These are phyloP conservation scores for Archaeoteleia sp. DNA, from an alignment of 2,888 invertebrate species.

Conservation along the genomic window DNA sequence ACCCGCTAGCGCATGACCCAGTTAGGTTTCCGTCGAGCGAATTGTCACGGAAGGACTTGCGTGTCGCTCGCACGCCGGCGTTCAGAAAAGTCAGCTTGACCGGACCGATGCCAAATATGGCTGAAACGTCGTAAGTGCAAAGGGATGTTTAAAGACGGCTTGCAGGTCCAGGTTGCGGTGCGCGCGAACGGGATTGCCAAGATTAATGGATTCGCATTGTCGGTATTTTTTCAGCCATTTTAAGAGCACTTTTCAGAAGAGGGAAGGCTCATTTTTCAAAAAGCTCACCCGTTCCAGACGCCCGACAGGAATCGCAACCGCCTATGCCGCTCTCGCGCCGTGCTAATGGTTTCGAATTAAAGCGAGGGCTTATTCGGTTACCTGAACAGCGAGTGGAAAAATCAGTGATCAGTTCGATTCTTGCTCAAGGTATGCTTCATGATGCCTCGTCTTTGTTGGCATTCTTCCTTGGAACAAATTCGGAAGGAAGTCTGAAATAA, in stretches of 20 bases:
- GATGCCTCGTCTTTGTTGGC: conserved; percentile 27
- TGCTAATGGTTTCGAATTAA: conserved; percentile 72
- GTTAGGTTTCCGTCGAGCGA: conserved; percentile 45
- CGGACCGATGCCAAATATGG: conserved; percentile 49
- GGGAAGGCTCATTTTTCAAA: conserved; percentile 73
- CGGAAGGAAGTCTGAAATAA: conserved; percentile 3
- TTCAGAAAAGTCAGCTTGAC: conserved; percentile 40
- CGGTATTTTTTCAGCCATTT: conserved; percentile 74
- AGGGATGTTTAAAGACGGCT: conserved; percentile 66
- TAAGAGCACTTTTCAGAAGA: conserved; percentile 73
- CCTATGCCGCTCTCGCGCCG: conserved; percentile 62
- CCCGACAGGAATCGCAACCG: conserved; percentile 69
- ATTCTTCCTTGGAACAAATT: conserved; percentile 38
- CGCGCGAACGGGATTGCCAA: conserved; percentile 63
- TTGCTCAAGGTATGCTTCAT: conserved; percentile 37
- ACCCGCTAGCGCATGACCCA: conserved; percentile 53
- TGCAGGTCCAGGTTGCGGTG: conserved; percentile 52
- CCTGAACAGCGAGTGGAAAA: conserved; percentile 43
- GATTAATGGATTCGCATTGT: conserved; percentile 75
- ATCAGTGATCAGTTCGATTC: conserved; percentile 42
- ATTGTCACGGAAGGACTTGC: conserved; percentile 31
- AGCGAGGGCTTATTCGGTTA: conserved; percentile 58
- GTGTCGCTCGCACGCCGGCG: conserved; percentile 36
- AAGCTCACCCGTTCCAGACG: conserved; percentile 61
- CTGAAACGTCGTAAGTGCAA: conserved; percentile 67